A percentile compares a stretch with the other conserved stretches of the same genome.
These are phyloP conservation scores for Drosophila yooni DNA, from an alignment of 2,888 invertebrate species.

Conservation along the genomic window DNA sequence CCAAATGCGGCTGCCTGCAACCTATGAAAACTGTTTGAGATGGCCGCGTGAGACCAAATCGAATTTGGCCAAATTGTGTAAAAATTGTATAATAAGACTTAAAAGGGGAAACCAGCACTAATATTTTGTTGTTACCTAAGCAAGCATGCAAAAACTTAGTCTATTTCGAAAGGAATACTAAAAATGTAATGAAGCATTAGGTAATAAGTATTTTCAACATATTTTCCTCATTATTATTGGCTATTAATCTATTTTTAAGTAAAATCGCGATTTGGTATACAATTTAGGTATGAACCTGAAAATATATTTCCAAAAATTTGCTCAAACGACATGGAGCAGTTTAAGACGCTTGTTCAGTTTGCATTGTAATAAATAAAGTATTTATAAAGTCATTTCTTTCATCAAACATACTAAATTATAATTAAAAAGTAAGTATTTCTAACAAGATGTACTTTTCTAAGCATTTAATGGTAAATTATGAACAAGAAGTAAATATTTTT, in stretches of 20 bases:
- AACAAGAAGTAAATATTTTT: background rate
- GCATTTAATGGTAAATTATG: background rate
- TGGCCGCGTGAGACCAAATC: conserved; percentile 34
- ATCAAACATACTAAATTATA: background rate
- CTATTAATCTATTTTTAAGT: background rate
- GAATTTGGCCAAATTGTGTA: background rate
- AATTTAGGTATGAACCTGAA: background rate
- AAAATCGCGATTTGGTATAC: background rate
- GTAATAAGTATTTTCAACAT: background rate
- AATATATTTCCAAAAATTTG: background rate
- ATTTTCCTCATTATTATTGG: background rate
- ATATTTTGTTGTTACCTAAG: background rate
- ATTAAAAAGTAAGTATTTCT: background rate
- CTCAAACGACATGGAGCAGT: background rate
- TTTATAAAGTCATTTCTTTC: background rate
- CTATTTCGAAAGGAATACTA: background rate
- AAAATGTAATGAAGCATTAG: background rate
- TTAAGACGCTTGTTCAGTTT: background rate
- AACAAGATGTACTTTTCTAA: background rate
- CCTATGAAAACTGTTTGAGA: conserved; percentile 19
- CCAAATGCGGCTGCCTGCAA: conserved; percentile 17
- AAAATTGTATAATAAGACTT: background rate
- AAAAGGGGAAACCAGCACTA: background rate
- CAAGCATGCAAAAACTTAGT: background rate
- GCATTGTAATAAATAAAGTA: too few species aligned